Evolutionary conservation across 2,797 vertebrate species (phyloP).

Genomic region (Falco concolor): DNA sequence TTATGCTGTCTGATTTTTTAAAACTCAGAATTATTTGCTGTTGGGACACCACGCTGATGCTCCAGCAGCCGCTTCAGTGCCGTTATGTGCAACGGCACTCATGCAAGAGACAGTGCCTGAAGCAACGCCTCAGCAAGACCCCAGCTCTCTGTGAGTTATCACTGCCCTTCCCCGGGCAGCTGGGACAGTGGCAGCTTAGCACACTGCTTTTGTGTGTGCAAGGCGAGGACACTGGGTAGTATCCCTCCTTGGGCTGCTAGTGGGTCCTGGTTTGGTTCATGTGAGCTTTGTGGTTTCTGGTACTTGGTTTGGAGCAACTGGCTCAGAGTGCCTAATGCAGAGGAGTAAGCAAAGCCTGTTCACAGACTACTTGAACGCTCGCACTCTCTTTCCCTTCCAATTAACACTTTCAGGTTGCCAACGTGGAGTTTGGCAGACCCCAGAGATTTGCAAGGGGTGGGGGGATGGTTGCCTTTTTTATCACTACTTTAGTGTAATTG

Average conservation of each 20-base stretch:
- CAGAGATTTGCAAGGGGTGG: background rate
- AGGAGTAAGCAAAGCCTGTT: background rate
- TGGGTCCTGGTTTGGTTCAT: background rate
- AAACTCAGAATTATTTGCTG: background rate
- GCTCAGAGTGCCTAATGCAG: background rate
- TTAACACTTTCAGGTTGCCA: background rate
- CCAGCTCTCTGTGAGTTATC: background rate
- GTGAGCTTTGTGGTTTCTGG: background rate
- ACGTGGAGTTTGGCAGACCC: background rate
- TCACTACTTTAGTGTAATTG: background rate
- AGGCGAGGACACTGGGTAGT: background rate
- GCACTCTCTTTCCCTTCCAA: background rate
- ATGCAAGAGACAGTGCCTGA: background rate
- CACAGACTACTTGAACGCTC: background rate
- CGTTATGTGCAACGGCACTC: background rate
- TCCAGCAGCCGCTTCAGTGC: background rate
- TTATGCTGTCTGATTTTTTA: background rate
- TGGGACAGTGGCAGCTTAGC: background rate
- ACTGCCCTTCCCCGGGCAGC: background rate
- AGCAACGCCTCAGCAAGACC: background rate
- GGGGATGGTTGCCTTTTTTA: background rate
- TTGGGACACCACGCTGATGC: background rate
- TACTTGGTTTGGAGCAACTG: background rate
- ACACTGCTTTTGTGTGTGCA: background rate
- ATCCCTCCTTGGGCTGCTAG: background rate